phyloP scores from a whole-genome alignment of 2,888 invertebrate genomes.

The Bombyx huttoni region DNA sequence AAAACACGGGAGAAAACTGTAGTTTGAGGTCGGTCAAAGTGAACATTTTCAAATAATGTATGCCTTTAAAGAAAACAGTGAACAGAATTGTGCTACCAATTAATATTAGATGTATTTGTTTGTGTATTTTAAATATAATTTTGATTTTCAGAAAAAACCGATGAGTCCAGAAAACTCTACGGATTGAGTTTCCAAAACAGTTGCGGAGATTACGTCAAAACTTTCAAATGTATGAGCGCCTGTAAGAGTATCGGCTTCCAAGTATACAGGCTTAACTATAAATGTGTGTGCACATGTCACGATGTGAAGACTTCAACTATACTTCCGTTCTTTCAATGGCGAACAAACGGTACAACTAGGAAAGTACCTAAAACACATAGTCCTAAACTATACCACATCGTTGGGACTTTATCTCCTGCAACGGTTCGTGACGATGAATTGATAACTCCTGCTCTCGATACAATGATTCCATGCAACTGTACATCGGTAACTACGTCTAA shows the following conservation, averaged over 20 bases:
- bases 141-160: slow-evolving; percentile 17
- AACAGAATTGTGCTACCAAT: background rate
- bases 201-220: slow-evolving; percentile 30
- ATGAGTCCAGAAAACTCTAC: slow-evolving; percentile 35
- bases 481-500: background rate
- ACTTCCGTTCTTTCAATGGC: slow-evolving; percentile 42
- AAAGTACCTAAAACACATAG: slow-evolving; percentile 27
- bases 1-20: no score
- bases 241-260: slow-evolving; percentile 47
- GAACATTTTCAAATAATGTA: no score
- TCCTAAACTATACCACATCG: slow-evolving; percentile 32
- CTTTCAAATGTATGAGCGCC: slow-evolving; percentile 44
- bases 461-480: background rate
- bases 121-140: background rate
- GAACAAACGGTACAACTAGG: slow-evolving; percentile 39
- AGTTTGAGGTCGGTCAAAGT: no score
- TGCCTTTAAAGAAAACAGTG: no score
- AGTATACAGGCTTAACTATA: slow-evolving; percentile 30
- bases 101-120: background rate
- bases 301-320: slow-evolving; percentile 34
- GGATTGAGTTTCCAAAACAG: slow-evolving; percentile 34
- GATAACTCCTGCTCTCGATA: background rate
- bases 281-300: slow-evolving; percentile 46
- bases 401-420: slow-evolving; percentile 31
- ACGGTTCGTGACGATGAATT: background rate